phyloP scores from a whole-genome alignment of 2,113 vertebrate genomes.

The Chascanopsetta lugubris region DNA sequence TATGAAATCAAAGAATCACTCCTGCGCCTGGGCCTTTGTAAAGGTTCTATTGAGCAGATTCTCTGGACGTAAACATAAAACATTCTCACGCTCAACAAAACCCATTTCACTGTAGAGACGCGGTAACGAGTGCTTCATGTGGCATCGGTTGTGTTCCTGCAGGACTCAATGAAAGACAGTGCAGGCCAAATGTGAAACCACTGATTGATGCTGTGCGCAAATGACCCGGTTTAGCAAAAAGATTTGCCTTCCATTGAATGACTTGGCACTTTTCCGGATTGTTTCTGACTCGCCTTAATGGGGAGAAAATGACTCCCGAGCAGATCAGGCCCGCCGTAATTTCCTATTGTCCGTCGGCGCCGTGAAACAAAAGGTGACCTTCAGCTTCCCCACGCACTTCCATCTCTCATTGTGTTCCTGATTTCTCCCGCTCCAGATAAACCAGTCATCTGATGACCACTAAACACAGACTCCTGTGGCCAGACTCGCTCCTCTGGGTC shows the following conservation, averaged over 20 bases:
- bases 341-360: constrained; percentile 68
- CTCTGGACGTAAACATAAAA: background rate
- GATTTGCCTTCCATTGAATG: constrained; percentile 61
- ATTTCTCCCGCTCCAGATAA: constrained; percentile 66
- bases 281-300: constrained; percentile 79
- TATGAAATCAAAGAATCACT: constrained; percentile 14
- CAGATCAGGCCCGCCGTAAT: constrained; percentile 73
- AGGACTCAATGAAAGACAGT: constrained; percentile 9
- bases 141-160: constrained; percentile 1
- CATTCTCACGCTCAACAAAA: constrained; percentile 11
- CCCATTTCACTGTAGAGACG: background rate
- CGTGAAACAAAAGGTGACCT: constrained; percentile 77
- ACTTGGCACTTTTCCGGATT: constrained; percentile 74
- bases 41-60: constrained; percentile 11
- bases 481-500: constrained; percentile 50
- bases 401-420: constrained; percentile 65
- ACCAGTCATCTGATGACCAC: constrained; percentile 44
- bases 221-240: constrained; percentile 29
- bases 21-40: constrained; percentile 3
- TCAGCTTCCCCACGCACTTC: constrained; percentile 60
- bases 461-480: constrained; percentile 32
- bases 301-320: constrained; percentile 78
- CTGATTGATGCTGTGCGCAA: constrained; percentile 52
- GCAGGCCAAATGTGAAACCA: constrained; percentile 4
- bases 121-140: background rate